A percentile compares a stretch with the other conserved stretches of the same genome.
These are phyloP conservation scores for Polydrusus pterygomalis DNA, from an alignment of 2,888 invertebrate genomes.

Conservation along the genomic window DNA sequence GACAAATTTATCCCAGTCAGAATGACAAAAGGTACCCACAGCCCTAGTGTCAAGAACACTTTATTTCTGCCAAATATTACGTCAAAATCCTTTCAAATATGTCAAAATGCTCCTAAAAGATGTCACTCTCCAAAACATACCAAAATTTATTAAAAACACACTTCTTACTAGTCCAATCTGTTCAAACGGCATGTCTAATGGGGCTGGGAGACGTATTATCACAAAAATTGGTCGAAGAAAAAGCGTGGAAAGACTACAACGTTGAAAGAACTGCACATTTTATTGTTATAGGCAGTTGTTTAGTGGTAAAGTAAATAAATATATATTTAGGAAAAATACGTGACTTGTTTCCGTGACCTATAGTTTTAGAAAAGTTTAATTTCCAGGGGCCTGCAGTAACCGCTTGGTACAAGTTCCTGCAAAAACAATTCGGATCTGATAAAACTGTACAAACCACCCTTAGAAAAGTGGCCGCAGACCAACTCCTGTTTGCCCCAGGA, in stretches of 20 bases:
- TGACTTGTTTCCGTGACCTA: not conserved
- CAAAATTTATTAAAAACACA: conserved; percentile 31
- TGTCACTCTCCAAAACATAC: conserved; percentile 28
- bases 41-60: too few species aligned
- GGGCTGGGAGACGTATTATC: conserved; percentile 86
- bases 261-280: conserved; percentile 57
- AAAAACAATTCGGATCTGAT: conserved; percentile 51
- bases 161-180: conserved; percentile 73
- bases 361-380: not conserved
- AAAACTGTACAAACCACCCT: conserved; percentile 71
- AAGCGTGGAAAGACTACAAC: conserved; percentile 49
- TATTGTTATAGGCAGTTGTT: conserved; percentile 53
- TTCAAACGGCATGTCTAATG: conserved; percentile 83
- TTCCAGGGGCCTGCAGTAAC: conserved; percentile 79
- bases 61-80: too few species aligned
- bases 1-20: too few species aligned
- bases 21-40: too few species aligned
- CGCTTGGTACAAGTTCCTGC: conserved; percentile 81
- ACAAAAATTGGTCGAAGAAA: conserved; percentile 78
- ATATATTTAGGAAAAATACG: not conserved
- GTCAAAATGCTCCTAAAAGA: not conserved
- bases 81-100: not conserved
- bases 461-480: conserved; percentile 84
- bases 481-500: conserved; percentile 82
- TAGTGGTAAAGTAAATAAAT: conserved; percentile 56